Evolutionary conservation across 2,888 invertebrate genomes (phyloP), one percentile per base, ranked within the genome.

Genomic region (Zaprionus lineosus): DNA sequence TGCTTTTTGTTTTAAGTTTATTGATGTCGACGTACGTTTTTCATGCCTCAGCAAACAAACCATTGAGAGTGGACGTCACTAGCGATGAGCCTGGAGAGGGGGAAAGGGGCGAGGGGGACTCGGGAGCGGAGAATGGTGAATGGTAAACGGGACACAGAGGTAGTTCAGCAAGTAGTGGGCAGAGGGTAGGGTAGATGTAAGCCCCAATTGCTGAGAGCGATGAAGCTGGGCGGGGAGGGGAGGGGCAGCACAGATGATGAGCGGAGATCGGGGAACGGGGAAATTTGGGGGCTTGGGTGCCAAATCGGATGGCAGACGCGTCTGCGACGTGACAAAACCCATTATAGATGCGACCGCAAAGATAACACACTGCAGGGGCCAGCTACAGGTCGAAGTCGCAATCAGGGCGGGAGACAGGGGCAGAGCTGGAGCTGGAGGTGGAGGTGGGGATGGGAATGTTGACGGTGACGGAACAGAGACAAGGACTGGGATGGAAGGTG

Each of bases 271-370:
- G 6, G 6, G 24, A 24, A 8, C 24, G n/a, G 19, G 6, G 8
- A 24, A n/a, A n/a, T 2, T 4, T 24, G 4, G 2, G 24, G 4
- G n/a, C n/a, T 1, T 3, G 3, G 11, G 4, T 14, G 18, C 14
- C 29, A 11, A 34, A 16, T 15, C 50, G 36, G 56, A 26, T 44
- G 52, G 55, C 84, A 76, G 77, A 66, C 79, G 74, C 70, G 78
- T 77, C 84, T 82, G 84, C 77, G 78, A 89, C 86, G 86, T 89
- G 88, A 89, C 88, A 89, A 89, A 88, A 89, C 84, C 88, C 85
- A 88, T 89, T 89, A 88, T 77, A 88, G 86, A 87, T 87, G 81
- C 74, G 76, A 84, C 77, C 74, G 64, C 86, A 84, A 77, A 83
- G 86, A 87, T 82, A 86, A 86, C 87, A 85, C 76, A 50, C 71